A percentile compares a stretch with the other conserved stretches of the same genome.
phyloP scores from a whole-genome alignment of 2,797 vertebrate species.

The Diceros bicornis region DNA sequence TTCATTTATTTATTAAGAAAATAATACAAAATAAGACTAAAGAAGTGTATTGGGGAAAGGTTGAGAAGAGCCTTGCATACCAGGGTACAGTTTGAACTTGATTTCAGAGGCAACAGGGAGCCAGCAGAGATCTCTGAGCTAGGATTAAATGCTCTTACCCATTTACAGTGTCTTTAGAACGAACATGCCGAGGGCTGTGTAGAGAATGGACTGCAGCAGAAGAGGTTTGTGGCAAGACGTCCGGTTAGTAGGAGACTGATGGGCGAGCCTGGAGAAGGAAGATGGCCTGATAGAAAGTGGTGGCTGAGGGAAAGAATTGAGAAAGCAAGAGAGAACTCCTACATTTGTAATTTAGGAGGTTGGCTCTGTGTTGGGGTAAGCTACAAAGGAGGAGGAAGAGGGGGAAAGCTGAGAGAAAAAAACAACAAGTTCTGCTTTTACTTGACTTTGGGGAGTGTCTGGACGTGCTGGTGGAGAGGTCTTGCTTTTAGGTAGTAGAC shows the following conservation, averaged over 20 bases:
- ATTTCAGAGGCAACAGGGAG: background rate
- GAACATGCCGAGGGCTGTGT: background rate
- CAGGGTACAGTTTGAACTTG: background rate
- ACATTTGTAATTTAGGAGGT: background rate
- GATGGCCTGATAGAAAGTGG: background rate
- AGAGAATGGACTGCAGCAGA: background rate
- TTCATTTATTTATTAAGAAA: background rate
- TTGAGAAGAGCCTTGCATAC: background rate
- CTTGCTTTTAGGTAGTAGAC: background rate
- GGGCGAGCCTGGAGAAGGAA: background rate
- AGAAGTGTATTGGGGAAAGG: background rate
- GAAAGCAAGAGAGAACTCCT: background rate
- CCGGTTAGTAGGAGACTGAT: background rate
- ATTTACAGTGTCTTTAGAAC: background rate
- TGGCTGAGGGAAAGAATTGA: background rate
- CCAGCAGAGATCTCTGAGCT: background rate
- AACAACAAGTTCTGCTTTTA: background rate
- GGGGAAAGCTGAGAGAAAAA: background rate
- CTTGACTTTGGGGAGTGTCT: background rate
- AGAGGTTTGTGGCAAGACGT: background rate
- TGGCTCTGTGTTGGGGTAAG: background rate
- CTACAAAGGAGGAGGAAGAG: background rate
- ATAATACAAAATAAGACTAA: background rate
- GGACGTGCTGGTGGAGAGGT: background rate
- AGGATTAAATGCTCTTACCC: background rate